A percentile compares a stretch with the other conserved stretches of the same genome.
phyloP scores from a whole-genome alignment of 2,888 invertebrate genomes.

The Gryllus longicercus region DNA sequence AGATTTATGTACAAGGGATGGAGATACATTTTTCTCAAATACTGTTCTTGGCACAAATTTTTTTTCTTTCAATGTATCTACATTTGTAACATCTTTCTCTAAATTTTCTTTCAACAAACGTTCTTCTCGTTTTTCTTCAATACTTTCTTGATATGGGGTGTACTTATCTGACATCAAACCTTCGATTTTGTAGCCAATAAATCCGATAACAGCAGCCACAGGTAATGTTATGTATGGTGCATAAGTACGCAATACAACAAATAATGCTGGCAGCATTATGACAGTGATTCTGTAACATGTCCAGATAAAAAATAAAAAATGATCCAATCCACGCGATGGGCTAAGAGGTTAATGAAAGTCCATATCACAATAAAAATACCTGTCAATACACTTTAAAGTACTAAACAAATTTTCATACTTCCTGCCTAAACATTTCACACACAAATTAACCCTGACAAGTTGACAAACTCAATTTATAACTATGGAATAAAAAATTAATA shows the following conservation, averaged over 20 bases:
- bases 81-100: conserved; percentile 57
- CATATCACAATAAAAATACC: no score
- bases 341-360: no score
- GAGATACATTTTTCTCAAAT: conserved; percentile 50
- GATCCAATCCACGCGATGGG: no score
- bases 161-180: conserved; percentile 45
- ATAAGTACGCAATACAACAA: conserved; percentile 65
- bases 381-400: no score
- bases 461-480: no score
- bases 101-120: conserved; percentile 59
- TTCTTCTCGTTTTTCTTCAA: conserved; percentile 70
- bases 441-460: no score
- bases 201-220: conserved; percentile 74
- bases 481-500: no score
- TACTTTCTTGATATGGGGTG: conserved; percentile 58
- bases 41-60: conserved; percentile 51
- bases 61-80: conserved; percentile 65
- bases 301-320: no score
- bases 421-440: no score
- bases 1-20: conserved; percentile 40
- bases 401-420: no score
- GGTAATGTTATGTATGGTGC: conserved; percentile 79
- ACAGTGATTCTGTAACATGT: no score
- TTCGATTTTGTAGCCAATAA: conserved; percentile 85
- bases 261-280: conserved; percentile 73